Evolutionary conservation across 2,113 vertebrate genomes (phyloP), one percentile per base, ranked within the genome.

Genomic region (Dinomys branickii): DNA sequence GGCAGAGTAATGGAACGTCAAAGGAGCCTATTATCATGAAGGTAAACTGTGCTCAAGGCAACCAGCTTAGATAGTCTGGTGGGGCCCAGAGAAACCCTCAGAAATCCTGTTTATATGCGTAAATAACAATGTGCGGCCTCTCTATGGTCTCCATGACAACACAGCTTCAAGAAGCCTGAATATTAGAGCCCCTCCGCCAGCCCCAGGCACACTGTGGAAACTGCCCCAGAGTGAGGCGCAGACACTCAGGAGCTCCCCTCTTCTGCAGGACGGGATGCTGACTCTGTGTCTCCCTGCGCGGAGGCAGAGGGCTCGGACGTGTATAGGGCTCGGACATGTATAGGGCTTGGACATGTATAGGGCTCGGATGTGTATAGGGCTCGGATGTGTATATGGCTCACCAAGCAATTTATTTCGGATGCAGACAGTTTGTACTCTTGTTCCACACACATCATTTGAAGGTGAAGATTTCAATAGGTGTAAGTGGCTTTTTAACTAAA

Each of bases 241-340:
- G 13, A 35, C 12, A 30, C 63, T 30, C 30, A 3, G 12, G 3
- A 1, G 16, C n/a, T 24, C 38, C 38, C 9, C 20, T 3, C 1
- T 4, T n/a, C n/a, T 22, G n/a, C 67, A 38, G 69, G 69, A 20
- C 3, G 1, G 35, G 19, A 38, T 16, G 33, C 17, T 24, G 28
- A 9, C 20, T 35, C 33, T 9, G 69, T 3, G 8, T n/a, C 67
- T 38, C 17, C 69, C 16, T 5, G 20, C 69, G 5, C 13, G 9
- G 8, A 71, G n/a, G 69, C 33, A 8, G 5, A 71, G n/a, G 67
- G 35, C 17, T 19, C 38, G 8, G 22, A 11, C n/a, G n/a, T n/a
- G n/a, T n/a, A n/a, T n/a, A n/a, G n/a, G n/a, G n/a, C n/a, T n/a
- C n/a, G n/a, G n/a, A n/a, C n/a, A n/a, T n/a, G n/a, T n/a, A n/a